Percentiles rank a stretch among this genome's conserved stretches.
These are phyloP conservation scores for Choloepus didactylus DNA, from an alignment of 2,797 vertebrate species.

Conservation along the genomic window DNA sequence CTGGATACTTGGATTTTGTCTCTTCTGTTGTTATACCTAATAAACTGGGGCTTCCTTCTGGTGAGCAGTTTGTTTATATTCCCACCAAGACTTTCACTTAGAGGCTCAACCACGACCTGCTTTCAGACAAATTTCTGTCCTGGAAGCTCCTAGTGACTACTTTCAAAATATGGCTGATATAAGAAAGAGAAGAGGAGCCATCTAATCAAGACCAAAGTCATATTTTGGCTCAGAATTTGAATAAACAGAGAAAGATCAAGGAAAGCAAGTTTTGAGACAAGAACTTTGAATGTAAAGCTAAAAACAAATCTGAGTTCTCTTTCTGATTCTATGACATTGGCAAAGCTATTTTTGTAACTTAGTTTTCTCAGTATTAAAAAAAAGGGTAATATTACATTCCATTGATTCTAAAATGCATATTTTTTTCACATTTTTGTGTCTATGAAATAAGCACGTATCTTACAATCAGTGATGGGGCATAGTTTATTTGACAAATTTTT, in stretches of 20 bases:
- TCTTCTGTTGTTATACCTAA: neutral
- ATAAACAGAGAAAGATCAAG: neutral
- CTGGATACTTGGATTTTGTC: neutral
- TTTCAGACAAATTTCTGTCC: neutral
- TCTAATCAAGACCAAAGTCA: neutral
- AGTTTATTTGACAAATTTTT: slow-evolving; percentile 50
- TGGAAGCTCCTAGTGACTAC: neutral
- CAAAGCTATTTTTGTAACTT: slow-evolving; percentile 2
- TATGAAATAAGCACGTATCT: slow-evolving; percentile 24
- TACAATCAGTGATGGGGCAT: neutral
- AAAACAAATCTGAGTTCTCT: neutral
- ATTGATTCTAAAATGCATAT: neutral
- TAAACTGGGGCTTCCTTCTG: neutral
- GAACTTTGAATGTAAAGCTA: neutral
- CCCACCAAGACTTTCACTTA: neutral
- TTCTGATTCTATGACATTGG: neutral
- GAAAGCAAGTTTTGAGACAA: neutral
- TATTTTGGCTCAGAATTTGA: neutral
- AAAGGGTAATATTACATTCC: neutral
- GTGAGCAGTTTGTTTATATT: neutral
- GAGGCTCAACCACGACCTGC: too few relatives aligned
- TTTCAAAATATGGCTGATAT: neutral
- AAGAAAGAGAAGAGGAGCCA: neutral
- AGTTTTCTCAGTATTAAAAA: neutral
- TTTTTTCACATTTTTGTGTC: neutral